These are phyloP conservation scores for Asteroscopus sphinx DNA, from an alignment of 2,888 invertebrate species.

Conservation along the genomic window DNA sequence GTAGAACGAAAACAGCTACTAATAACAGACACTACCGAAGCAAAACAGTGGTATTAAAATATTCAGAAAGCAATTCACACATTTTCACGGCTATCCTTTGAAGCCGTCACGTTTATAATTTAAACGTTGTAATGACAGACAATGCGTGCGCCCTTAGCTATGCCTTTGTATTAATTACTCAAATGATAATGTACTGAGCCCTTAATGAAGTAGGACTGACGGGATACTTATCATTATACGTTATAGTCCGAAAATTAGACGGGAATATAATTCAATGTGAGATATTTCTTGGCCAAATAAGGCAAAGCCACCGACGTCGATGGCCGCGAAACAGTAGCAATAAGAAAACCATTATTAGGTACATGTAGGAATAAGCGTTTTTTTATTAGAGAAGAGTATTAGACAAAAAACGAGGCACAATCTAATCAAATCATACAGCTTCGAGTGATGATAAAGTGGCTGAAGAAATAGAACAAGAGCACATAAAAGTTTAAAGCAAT, in stretches of 20 bases:
- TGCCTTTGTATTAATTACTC: conserved; percentile 63
- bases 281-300: not conserved
- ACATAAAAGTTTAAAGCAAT: too few relatives aligned
- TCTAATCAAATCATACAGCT: too few relatives aligned
- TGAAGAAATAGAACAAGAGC: too few relatives aligned
- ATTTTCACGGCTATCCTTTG: conserved; percentile 58
- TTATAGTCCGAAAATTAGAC: conserved; percentile 3
- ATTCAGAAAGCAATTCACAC: conserved; percentile 55
- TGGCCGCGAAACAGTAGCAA: too few relatives aligned
- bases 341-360: too few relatives aligned
- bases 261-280: too few relatives aligned
- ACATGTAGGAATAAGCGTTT: too few relatives aligned
- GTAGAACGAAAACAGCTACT: not conserved
- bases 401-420: too few relatives aligned
- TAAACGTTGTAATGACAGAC: conserved; percentile 58
- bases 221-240: not conserved
- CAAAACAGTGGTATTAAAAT: conserved; percentile 42
- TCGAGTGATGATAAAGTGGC: too few relatives aligned
- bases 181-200: conserved; percentile 29
- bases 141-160: conserved; percentile 53
- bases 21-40: conserved; percentile 11
- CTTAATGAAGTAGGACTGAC: conserved; percentile 21
- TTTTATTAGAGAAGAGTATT: too few relatives aligned
- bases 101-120: conserved; percentile 58
- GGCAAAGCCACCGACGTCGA: too few relatives aligned